A percentile compares a stretch with the other conserved stretches of the same genome.
Conservation (phyloP, 2,797 vertebrate species). For the Amniataba percoides region DNA sequence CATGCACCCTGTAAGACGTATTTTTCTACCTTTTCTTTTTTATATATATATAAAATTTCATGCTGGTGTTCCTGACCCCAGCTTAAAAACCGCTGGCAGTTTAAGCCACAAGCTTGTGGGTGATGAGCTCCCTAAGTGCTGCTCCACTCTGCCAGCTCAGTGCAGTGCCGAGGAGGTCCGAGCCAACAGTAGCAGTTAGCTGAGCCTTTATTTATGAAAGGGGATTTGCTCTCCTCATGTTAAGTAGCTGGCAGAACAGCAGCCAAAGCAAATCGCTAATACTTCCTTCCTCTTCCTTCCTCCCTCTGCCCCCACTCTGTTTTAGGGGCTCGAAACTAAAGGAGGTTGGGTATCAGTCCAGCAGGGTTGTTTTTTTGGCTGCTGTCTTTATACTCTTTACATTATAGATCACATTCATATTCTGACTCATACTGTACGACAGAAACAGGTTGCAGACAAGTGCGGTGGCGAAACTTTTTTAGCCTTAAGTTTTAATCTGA, state of each 20-base stretch:
- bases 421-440: conserved; percentile 27
- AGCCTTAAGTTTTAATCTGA: conserved; percentile 10
- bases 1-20: conserved; percentile 1
- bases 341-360: conserved; percentile 34
- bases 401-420: conserved; percentile 42
- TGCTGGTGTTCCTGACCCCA: conserved; percentile 43
- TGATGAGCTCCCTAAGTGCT: conserved; percentile 67
- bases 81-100: conserved; percentile 49
- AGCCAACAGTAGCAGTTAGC: conserved; percentile 75
- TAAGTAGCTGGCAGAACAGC: conserved; percentile 67
- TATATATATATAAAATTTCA: conserved; percentile 7
- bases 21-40: conserved; percentile 24
- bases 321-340: conserved; percentile 46
- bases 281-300: conserved; percentile 49
- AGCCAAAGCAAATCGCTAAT: conserved; percentile 71
- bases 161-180: conserved; percentile 46
- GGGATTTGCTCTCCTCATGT: conserved; percentile 74
- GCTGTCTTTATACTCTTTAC: conserved; percentile 33
- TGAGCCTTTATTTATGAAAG: conserved; percentile 76
- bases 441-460: conserved; percentile 18
- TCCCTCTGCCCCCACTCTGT: conserved; percentile 21
- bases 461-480: conserved; percentile 19
- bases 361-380: conserved; percentile 31
- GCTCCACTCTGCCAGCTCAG: conserved; percentile 57
- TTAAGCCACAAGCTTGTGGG: conserved; percentile 56